Percentiles rank a stretch among this genome's conserved stretches.
These are phyloP conservation scores for Sebastiscus tertius DNA, from an alignment of 2,797 vertebrate species.

Conservation along the genomic window DNA sequence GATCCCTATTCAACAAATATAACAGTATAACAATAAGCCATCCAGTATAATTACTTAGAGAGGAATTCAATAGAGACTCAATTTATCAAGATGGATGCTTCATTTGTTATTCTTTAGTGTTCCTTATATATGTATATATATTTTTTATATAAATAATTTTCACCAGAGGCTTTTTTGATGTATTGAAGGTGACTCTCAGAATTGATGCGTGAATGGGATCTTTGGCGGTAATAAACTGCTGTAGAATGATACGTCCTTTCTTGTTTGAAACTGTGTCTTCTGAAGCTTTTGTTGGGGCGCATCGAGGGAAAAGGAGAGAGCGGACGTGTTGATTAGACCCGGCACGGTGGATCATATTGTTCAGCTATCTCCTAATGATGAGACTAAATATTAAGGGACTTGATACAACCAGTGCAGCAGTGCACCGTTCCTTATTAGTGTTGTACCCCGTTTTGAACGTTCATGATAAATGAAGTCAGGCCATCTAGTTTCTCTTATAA, in stretches of 20 bases:
- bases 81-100: conserved; percentile 62
- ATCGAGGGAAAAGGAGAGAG: conserved; percentile 33
- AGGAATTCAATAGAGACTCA: conserved; percentile 42
- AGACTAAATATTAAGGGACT: conserved; percentile 36
- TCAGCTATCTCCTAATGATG: conserved; percentile 41
- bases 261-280: conserved; percentile 67
- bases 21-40: conserved; percentile 50
- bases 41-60: conserved; percentile 66
- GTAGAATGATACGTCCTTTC: conserved; percentile 64
- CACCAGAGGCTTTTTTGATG: conserved; percentile 52
- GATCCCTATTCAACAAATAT: conserved; percentile 48
- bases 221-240: conserved; percentile 68
- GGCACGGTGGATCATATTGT: conserved; percentile 22
- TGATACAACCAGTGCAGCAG: conserved; percentile 16
- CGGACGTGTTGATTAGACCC: conserved; percentile 48
- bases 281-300: conserved; percentile 59
- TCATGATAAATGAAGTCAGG: conserved; percentile 33
- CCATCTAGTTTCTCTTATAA: conserved; percentile 31
- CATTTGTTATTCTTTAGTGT: conserved; percentile 57
- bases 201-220: conserved; percentile 75
- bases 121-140: conserved; percentile 5
- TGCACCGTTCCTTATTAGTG: conserved; percentile 20
- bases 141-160: conserved; percentile 27
- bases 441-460: conserved; percentile 11
- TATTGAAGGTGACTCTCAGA: conserved; percentile 75